Evolutionary conservation across 2,797 vertebrate genomes (phyloP), one percentile per base, ranked within the genome.

Genomic region (Helostoma temminkii): DNA sequence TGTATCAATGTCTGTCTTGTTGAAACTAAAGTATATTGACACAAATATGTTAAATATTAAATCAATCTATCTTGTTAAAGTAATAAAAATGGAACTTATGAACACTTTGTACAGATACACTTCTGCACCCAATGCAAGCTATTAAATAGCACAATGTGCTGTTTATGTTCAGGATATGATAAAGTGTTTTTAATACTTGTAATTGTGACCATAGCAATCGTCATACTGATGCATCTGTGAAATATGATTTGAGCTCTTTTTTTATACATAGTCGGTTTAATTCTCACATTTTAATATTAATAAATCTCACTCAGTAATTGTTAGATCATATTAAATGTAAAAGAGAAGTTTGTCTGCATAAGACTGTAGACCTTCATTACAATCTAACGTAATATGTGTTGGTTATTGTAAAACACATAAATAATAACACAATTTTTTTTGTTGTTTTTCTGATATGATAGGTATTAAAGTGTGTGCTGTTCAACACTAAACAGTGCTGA

Each of bases 101-200:
- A 68, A 69, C 48, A 49, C 18, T 67, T 78, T 88, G 67, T 87
- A 79, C 62, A 62, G 71, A 71, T 26, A 18, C 41, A 43, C 56
- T 42, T 21, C 41, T 42, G 56, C 61, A 71, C 53, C 67, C 57
- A 4, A 53, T 43, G 43, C 53, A 56, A 76, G 67, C 58, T 69
- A 80, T 70, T 41, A 53, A 62, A 77, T 12, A 49, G 76, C 76
- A 83, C 81, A 0, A 28, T 85, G 82, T 85, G 78, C 81, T 73
- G 76, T 71, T 78, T 37, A 46, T 78, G 82, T 68, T 65, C 71
- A 82, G 79, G 64, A 71, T 21, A 32, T 26, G 1, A 48, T 55
- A 45, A n/a, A 39, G 11, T 15, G 50, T 74, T 79, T 74, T 78
- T 66, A 75, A 65, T 69, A 74, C 46, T 61, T 49, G 52, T 64